Evolutionary conservation across 2,113 vertebrate genomes (phyloP), one percentile per base, ranked within the genome.

Genomic region (Bubo blakistoni): DNA sequence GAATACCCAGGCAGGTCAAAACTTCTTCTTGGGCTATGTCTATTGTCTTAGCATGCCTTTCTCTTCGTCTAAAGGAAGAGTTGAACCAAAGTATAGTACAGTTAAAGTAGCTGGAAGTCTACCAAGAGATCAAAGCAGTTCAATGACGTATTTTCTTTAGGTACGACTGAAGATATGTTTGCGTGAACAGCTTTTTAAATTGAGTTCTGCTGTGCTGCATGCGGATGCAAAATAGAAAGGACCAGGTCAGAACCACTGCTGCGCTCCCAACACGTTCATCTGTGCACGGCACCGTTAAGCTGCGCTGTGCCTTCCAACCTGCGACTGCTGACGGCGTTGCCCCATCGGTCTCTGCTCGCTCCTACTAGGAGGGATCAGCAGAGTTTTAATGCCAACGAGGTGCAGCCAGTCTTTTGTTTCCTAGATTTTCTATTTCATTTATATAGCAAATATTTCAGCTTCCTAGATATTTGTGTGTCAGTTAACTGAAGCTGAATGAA

Each of bases 1-100:
- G 99, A 98, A 99, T 99, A 47, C 99, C 99, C 97, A 99, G 97
- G 97, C 99, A 99, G 70, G 99, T 99, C 90, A 99, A 97, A 91
- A 99, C 99, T 97, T 99, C 99, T 97, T 99, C 99, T 98, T 99
- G 99, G 91, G 99, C 99, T 90, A 99, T 98, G 84, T 99, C 99
- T 96, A 99, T 99, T 83, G 99, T 99, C 97, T 99, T 99, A 84
- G 99, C 99, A 89, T 99, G 99, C 86, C 99, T 98, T 97, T 99
- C 99, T 96, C 99, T 99, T 59, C 99, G 98, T 88, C 99, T 99
- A 91, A 81, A 94, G 61, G 49, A 84, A 94, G 57, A 78, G 83
- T 85, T 42, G 38, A 82, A 94, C 7, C 88, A 81, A n/a, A 92
- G 91, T 25, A 89, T 3, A 72, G 88, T 40, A 16, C 0, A 9